Evolutionary conservation across 2,888 invertebrate genomes (phyloP).

Genomic region (Drosophila kuntzei): DNA sequence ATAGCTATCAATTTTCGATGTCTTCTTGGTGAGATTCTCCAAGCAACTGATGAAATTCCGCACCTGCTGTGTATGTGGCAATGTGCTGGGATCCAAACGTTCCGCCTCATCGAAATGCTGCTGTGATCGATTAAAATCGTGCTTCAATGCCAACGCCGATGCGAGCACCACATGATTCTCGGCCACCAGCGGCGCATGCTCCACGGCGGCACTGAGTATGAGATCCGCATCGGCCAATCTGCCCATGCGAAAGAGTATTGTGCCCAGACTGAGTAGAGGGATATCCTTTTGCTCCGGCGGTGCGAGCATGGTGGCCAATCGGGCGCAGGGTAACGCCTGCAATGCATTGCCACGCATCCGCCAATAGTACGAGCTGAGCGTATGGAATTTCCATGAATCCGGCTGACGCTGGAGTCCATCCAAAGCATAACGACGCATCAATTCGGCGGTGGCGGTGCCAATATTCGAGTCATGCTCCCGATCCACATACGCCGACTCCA

Average conservation of each 20-base stretch:
- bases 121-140: slow-evolving; percentile 83
- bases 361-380: slow-evolving; percentile 84
- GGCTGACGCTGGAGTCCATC: slow-evolving; percentile 80
- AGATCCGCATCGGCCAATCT: slow-evolving; percentile 82
- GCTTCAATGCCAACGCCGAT: slow-evolving; percentile 81
- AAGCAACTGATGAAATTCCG: slow-evolving; percentile 83
- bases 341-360: slow-evolving; percentile 83
- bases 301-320: slow-evolving; percentile 80
- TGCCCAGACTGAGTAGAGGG: slow-evolving; percentile 83
- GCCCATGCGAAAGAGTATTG: slow-evolving; percentile 83
- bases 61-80: slow-evolving; percentile 79
- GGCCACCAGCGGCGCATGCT: slow-evolving; percentile 81
- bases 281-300: slow-evolving; percentile 82
- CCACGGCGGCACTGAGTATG: slow-evolving; percentile 81
- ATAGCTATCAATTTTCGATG: slow-evolving; percentile 83
- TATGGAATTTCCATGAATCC: slow-evolving; percentile 83
- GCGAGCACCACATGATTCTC: slow-evolving; percentile 84
- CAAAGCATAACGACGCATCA: slow-evolving; percentile 68
- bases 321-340: slow-evolving; percentile 83
- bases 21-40: slow-evolving; percentile 82
- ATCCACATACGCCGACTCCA: slow-evolving; percentile 74
- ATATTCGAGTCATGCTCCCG: slow-evolving; percentile 76
- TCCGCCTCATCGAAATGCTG: slow-evolving; percentile 82
- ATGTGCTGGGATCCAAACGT: slow-evolving; percentile 79
- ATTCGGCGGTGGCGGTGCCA: slow-evolving; percentile 67